phyloP scores from a whole-genome alignment of 2,888 invertebrate genomes.

The Serrognathus titanus region DNA sequence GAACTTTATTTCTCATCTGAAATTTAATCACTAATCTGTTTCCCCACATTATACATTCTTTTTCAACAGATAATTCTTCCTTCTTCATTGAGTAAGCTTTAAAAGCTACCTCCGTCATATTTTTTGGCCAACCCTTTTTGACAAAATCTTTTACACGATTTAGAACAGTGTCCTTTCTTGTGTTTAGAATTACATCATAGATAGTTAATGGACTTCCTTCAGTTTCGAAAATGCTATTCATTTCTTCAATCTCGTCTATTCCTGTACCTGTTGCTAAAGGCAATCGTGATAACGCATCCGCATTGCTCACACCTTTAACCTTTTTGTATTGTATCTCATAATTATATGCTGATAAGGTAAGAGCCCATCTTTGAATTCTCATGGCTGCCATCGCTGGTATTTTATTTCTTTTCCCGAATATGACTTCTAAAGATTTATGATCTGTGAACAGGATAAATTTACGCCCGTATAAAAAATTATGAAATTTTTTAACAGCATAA shows the following conservation, averaged over 20 bases:
- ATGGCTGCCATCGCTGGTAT: slow-evolving; percentile 1
- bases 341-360: too few relatives aligned
- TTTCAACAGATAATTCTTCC: too few relatives aligned
- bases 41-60: too few relatives aligned
- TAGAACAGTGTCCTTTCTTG: slow-evolving; percentile 7
- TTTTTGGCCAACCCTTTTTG: slow-evolving; percentile 12
- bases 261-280: slow-evolving; percentile 4
- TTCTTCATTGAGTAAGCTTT: slow-evolving; percentile 5
- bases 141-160: slow-evolving; percentile 3
- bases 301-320: slow-evolving; percentile 1
- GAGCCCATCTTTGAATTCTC: too few relatives aligned
- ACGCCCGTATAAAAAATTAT: slow-evolving; percentile 37
- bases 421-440: slow-evolving; percentile 20
- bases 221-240: slow-evolving; percentile 2
- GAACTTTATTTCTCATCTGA: too few relatives aligned
- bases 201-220: slow-evolving; percentile 4
- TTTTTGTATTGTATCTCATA: slow-evolving; percentile 1
- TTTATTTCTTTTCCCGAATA: slow-evolving; percentile 18
- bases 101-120: not conserved
- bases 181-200: slow-evolving; percentile 1
- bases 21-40: too few relatives aligned
- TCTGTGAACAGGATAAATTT: slow-evolving; percentile 6
- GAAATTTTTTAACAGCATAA: slow-evolving; percentile 36
- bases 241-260: not conserved
- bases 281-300: slow-evolving; percentile 13